Evolutionary conservation across 2,888 invertebrate genomes (phyloP), one percentile per base, ranked within the genome.

Genomic region (Aradus depressus): DNA sequence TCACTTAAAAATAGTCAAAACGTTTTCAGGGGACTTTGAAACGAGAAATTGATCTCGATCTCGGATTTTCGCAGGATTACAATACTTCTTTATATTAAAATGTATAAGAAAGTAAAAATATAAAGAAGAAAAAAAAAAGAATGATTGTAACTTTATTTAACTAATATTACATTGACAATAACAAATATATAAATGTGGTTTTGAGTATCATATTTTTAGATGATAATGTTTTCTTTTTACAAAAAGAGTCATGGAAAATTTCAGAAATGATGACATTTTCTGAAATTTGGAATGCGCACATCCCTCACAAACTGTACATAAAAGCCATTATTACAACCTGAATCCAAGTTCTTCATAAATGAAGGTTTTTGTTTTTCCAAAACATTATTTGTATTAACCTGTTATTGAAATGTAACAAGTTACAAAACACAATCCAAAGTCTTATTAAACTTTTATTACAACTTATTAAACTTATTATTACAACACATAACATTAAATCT

Each of bases 111-210:
- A n/a, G n/a, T n/a, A n/a, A n/a, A n/a, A n/a, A n/a, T n/a, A n/a
- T n/a, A n/a, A n/a, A n/a, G n/a, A 31, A 31, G n/a, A n/a, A 31
- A 31, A 8, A 47, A 38, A 47, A 47, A 47, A 47, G 47, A 47
- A 37, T 47, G 47, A 54, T 55, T 43, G 47, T 50, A 55, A 52
- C 44, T 52, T 55, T 52, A 50, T 52, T 47, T 42, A 52, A 47
- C 44, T 55, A 50, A 35, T 45, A 53, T 52, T 52, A 52, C 55
- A 55, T 41, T 41, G 22, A 51, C 52, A 53, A 44, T 55, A 55
- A 55, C 55, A 55, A 54, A 55, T 53, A 55, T 53, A 55, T 54
- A 50, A 50, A 55, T 49, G 31, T 28, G 39, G n/a, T n/a, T 38
- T 19, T 49, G 41, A 41, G 34, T 49, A 49, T 49, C 49, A 21